Conservation (phyloP, 2,888 invertebrate species). For the Autographa gamma region DNA sequence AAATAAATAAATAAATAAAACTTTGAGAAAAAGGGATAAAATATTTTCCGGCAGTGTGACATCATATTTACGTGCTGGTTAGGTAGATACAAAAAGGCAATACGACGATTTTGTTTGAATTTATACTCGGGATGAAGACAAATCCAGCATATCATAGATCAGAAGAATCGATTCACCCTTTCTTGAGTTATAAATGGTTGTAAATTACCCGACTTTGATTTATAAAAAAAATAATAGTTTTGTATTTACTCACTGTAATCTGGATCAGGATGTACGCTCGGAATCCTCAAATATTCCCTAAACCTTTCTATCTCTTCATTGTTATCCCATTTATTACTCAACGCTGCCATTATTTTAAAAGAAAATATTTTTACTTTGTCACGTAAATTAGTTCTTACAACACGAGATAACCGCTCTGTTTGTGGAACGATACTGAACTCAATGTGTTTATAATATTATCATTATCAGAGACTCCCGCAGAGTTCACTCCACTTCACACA, state of each 20-base stretch:
- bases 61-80: no score
- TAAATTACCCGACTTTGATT: no score
- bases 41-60: no score
- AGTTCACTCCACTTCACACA: slow-evolving; percentile 13
- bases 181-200: no score
- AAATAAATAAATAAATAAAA: no score
- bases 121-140: no score
- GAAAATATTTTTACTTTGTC: not conserved
- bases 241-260: slow-evolving; percentile 92
- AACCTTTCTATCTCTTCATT: slow-evolving; percentile 93
- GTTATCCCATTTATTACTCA: slow-evolving; percentile 74
- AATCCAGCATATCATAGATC: no score
- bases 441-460: slow-evolving; percentile 13
- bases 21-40: no score
- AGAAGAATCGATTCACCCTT: no score
- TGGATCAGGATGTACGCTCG: slow-evolving; percentile 95
- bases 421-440: slow-evolving; percentile 22
- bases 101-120: no score
- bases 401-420: not conserved
- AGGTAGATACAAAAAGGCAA: no score
- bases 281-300: slow-evolving; percentile 95
- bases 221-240: not conserved
- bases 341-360: not conserved
- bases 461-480: slow-evolving; percentile 15
- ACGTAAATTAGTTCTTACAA: not conserved